Conservation (phyloP, 2,888 invertebrate genomes). For the Zygothrica quintamaculata region DNA sequence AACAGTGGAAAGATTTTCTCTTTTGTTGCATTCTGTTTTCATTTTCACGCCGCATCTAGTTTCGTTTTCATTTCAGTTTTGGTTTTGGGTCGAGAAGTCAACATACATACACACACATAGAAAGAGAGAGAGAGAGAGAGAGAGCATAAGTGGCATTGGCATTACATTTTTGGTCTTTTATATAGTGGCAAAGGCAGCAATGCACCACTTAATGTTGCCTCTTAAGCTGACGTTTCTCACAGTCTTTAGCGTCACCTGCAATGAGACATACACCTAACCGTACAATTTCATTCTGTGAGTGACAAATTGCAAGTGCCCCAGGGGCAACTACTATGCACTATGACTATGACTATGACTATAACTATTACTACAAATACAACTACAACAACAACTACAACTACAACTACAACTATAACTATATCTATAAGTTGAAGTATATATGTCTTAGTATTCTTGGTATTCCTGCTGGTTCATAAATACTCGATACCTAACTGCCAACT, state of each 20-base stretch:
- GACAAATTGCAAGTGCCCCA: slow-evolving; percentile 65
- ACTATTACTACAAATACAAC: no score
- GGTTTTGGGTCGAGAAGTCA: slow-evolving; percentile 60
- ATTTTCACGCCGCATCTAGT: slow-evolving; percentile 62
- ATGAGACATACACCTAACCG: slow-evolving; percentile 19
- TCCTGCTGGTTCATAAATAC: slow-evolving; percentile 44
- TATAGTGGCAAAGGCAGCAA: slow-evolving; percentile 18
- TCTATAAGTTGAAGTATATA: not conserved
- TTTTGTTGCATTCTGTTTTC: slow-evolving; percentile 46
- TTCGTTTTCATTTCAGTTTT: slow-evolving; percentile 65
- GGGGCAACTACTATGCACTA: slow-evolving; percentile 24
- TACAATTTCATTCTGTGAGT: slow-evolving; percentile 44
- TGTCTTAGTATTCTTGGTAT: not conserved
- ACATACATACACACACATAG: slow-evolving; percentile 54
- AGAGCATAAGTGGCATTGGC: no score
- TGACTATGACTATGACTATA: no score
- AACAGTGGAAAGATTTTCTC: slow-evolving; percentile 12
- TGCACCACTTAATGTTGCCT: slow-evolving; percentile 41
- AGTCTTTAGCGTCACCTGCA: slow-evolving; percentile 40
- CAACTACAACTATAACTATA: no score
- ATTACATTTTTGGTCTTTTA: no score
- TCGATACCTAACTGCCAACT: not conserved
- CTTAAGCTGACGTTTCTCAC: slow-evolving; percentile 53
- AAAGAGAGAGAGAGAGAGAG: no score
- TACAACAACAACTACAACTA: no score